A percentile compares a stretch with the other conserved stretches of the same genome.
These are phyloP conservation scores for Anser cygnoides DNA, from an alignment of 2,113 vertebrate species.

Conservation along the genomic window DNA sequence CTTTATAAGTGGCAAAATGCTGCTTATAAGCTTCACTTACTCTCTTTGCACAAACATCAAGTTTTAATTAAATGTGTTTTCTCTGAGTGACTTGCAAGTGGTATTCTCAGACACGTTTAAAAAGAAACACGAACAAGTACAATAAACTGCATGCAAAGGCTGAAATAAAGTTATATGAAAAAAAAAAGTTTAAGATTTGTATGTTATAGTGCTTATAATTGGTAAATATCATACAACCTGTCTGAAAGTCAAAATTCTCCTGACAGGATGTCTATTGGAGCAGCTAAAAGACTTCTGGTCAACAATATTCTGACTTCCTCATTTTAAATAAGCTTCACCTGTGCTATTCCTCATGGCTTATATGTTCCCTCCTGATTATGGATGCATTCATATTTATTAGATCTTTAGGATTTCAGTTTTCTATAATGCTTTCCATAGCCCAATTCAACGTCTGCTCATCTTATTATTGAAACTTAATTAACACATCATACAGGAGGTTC, in stretches of 20 bases:
- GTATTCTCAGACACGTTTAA: not conserved
- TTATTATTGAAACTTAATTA: not conserved
- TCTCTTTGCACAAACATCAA: not conserved
- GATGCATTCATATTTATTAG: not conserved
- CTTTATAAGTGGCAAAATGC: not conserved
- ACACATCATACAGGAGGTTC: not conserved
- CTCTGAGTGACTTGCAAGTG: not conserved
- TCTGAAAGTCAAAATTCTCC: not conserved
- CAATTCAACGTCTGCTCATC: not conserved
- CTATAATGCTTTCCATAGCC: not conserved
- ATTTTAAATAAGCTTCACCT: conserved; percentile 3
- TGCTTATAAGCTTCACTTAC: not conserved
- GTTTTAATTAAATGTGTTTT: not conserved
- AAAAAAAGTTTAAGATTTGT: not conserved
- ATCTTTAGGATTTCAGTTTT: not conserved
- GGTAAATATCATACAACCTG: not conserved
- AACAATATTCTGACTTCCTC: not conserved
- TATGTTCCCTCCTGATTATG: not conserved
- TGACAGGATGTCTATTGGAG: not conserved
- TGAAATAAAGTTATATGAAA: not conserved
- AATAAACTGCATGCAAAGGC: not conserved
- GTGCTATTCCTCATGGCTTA: not conserved
- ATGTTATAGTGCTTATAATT: not conserved
- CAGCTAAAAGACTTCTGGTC: not conserved
- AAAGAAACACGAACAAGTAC: not conserved